These are phyloP conservation scores for Plectropomus leopardus DNA, from an alignment of 2,113 vertebrate genomes.

Conservation along the genomic window DNA sequence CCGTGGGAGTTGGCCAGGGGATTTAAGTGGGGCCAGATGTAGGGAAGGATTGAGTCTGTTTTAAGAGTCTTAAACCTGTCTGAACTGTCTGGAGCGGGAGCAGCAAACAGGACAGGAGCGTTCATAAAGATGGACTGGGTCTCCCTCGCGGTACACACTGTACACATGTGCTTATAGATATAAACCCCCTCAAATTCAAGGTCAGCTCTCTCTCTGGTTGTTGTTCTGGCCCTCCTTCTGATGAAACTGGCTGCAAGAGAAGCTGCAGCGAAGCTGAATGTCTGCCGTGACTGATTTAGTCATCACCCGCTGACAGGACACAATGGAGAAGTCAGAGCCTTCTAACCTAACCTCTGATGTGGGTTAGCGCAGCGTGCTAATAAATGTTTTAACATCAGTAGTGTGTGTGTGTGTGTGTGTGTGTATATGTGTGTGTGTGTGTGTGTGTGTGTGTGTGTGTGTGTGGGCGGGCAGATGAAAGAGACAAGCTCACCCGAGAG, in stretches of 20 bases:
- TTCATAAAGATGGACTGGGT: constrained; percentile 21
- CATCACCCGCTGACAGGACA: constrained; percentile 63
- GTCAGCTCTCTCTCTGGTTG: constrained; percentile 23
- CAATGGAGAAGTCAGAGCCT: constrained; percentile 58
- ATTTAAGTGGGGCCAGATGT: constrained; percentile 77
- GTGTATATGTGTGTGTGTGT: constrained; percentile 38
- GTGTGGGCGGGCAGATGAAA: constrained; percentile 69
- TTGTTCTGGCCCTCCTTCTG: constrained; percentile 32
- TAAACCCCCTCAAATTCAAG: constrained; percentile 35
- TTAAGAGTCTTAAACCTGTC: constrained; percentile 82
- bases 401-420: constrained; percentile 34
- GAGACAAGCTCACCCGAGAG: constrained; percentile 76
- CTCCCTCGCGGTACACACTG: not conserved
- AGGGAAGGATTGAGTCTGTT: constrained; percentile 73
- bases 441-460: constrained; percentile 40
- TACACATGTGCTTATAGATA: constrained; percentile 38
- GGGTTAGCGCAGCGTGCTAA: constrained; percentile 62
- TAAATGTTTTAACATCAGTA: constrained; percentile 75
- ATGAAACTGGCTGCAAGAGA: constrained; percentile 63
- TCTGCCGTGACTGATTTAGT: constrained; percentile 71
- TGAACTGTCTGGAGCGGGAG: constrained; percentile 66
- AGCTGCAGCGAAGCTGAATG: constrained; percentile 46
- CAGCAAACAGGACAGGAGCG: constrained; percentile 35
- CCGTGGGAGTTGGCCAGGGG: constrained; percentile 50
- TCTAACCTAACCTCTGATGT: constrained; percentile 67